These are phyloP conservation scores for Nematostella vectensis DNA, from an alignment of 92 coral and sea anemone genomes.

Conservation along the genomic window DNA sequence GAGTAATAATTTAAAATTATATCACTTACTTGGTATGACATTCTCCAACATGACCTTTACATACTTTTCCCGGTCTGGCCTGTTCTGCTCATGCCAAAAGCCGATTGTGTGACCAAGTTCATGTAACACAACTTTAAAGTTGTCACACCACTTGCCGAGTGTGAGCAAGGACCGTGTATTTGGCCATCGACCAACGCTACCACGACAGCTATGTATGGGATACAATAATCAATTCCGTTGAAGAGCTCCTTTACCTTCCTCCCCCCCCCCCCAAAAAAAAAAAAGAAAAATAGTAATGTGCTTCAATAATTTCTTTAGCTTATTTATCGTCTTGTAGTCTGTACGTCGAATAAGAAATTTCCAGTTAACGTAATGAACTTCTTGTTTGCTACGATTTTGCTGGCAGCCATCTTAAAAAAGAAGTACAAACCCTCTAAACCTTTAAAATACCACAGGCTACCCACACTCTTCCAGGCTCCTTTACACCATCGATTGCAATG, in stretches of 20 bases:
- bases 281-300: neutral
- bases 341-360: too few species aligned
- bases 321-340: neutral
- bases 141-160: slow-evolving; percentile 38
- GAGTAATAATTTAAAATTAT: too few species aligned
- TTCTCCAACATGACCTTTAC: slow-evolving; percentile 47
- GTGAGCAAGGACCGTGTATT: slow-evolving; percentile 5
- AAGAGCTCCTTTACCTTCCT: too few species aligned
- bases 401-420: too few species aligned
- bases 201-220: slow-evolving; percentile 5
- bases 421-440: too few species aligned
- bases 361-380: too few species aligned
- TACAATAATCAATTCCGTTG: too few species aligned
- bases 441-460: too few species aligned
- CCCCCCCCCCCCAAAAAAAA: too few species aligned
- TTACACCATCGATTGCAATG: too few species aligned
- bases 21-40: slow-evolving; percentile 35
- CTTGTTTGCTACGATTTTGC: too few species aligned
- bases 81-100: slow-evolving; percentile 67
- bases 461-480: too few species aligned
- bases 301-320: neutral
- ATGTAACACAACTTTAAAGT: slow-evolving; percentile 46
- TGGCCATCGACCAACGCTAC: slow-evolving; percentile 19
- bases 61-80: slow-evolving; percentile 70
- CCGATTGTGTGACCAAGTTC: slow-evolving; percentile 84